Evolutionary conservation across 2,113 vertebrate genomes (phyloP).

Genomic region (Esox niger): DNA sequence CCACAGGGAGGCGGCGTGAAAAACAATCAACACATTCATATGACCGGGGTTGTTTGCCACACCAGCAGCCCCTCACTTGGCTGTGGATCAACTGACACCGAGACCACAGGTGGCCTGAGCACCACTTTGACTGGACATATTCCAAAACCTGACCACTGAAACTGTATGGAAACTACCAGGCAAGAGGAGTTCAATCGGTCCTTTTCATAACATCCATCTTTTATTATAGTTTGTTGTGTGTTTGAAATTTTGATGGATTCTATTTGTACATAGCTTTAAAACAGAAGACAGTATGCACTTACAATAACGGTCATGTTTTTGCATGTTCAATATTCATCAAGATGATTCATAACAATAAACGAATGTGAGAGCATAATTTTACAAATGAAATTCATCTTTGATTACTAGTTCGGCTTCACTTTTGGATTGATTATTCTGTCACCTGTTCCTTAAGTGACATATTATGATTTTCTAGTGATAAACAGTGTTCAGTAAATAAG

Average conservation of each 20-base stretch:
- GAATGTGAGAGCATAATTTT: not conserved
- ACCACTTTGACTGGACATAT: not conserved
- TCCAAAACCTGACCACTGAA: slow-evolving; percentile 3
- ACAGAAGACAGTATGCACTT: not conserved
- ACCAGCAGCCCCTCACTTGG: not conserved
- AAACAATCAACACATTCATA: not conserved
- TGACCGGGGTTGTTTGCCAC: not conserved
- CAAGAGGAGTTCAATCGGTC: not conserved
- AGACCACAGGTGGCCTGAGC: not conserved
- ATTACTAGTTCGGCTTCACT: too few relatives aligned
- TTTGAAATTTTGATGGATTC: not conserved
- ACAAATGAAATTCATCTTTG: too few relatives aligned
- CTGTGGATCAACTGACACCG: not conserved
- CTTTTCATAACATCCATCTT: not conserved
- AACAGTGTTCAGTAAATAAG: not conserved
- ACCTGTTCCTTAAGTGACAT: not conserved
- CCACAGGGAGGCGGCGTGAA: not conserved
- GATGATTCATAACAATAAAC: not conserved
- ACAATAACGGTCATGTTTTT: not conserved
- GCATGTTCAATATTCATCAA: not conserved
- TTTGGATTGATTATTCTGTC: too few relatives aligned
- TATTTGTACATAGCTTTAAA: not conserved
- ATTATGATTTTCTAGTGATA: not conserved
- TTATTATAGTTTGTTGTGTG: not conserved
- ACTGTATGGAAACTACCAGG: not conserved